A percentile compares a stretch with the other conserved stretches of the same genome.
These are phyloP conservation scores for Lagorchestes hirsutus DNA, from an alignment of 2,797 vertebrate genomes.

Conservation along the genomic window DNA sequence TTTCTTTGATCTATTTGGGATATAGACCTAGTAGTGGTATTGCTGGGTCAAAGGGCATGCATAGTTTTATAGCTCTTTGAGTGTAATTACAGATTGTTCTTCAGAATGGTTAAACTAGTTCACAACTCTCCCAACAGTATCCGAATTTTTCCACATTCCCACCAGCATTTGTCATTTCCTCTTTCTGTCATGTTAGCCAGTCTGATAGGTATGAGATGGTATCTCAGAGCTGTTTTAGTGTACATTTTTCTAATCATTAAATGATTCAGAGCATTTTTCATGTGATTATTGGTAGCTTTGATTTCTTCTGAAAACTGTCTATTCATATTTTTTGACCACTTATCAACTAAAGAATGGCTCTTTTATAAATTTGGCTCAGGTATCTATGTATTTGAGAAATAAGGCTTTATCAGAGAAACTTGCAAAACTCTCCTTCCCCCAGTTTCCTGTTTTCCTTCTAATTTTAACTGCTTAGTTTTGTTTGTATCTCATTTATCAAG, in stretches of 20 bases:
- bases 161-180: not conserved
- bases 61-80: not conserved
- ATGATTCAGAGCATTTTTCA: not conserved
- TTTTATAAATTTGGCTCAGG: not conserved
- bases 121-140: not conserved
- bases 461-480: not conserved
- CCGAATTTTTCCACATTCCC: not conserved
- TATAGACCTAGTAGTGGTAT: not conserved
- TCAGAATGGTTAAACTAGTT: not conserved
- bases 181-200: not conserved
- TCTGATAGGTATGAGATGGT: not conserved
- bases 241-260: not conserved
- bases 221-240: not conserved
- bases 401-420: not conserved
- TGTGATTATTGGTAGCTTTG: not conserved
- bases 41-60: not conserved
- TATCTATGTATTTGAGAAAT: not conserved
- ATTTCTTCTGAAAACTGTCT: not conserved
- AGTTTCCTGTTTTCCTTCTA: not conserved
- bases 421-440: not conserved
- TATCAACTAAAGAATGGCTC: not conserved
- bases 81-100: not conserved
- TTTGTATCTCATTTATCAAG: not conserved
- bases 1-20: not conserved
- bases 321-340: not conserved